Conservation (phyloP, 2,888 invertebrate species). For the Oligia latruncula region DNA sequence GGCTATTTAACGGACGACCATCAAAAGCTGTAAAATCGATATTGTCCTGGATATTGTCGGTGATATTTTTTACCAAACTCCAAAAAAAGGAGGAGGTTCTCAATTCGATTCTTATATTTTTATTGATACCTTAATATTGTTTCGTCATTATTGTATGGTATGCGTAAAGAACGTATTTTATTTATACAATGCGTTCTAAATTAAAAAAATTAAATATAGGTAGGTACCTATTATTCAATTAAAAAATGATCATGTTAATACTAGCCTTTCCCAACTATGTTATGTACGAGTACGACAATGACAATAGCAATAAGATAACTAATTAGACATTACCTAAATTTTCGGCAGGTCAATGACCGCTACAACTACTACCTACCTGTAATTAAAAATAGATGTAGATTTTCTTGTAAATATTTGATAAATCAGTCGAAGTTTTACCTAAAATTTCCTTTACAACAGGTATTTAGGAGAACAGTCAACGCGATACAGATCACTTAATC, state of each 20-base stretch:
- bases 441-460: conserved; percentile 27
- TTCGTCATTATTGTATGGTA: background rate
- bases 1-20: conserved; percentile 2
- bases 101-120: background rate
- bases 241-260: conserved; percentile 19
- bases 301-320: conserved; percentile 12
- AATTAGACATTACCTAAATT: conserved; percentile 28
- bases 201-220: background rate
- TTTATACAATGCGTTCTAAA: background rate
- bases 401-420: conserved; percentile 12
- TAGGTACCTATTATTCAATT: background rate
- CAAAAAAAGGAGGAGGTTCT: background rate
- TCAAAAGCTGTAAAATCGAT: conserved; percentile 8
- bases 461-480: conserved; percentile 21
- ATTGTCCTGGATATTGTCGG: background rate
- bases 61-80: background rate
- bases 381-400: conserved; percentile 35
- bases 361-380: conserved; percentile 46
- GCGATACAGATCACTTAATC: conserved; percentile 34
- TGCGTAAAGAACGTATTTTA: background rate
- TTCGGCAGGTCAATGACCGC: conserved; percentile 28
- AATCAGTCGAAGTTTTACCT: conserved; percentile 19
- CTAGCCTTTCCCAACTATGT: conserved; percentile 9
- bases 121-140: background rate
- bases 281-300: conserved; percentile 12